Conservation (phyloP, 2,888 invertebrate species). For the Nephrotoma guestfalica region DNA sequence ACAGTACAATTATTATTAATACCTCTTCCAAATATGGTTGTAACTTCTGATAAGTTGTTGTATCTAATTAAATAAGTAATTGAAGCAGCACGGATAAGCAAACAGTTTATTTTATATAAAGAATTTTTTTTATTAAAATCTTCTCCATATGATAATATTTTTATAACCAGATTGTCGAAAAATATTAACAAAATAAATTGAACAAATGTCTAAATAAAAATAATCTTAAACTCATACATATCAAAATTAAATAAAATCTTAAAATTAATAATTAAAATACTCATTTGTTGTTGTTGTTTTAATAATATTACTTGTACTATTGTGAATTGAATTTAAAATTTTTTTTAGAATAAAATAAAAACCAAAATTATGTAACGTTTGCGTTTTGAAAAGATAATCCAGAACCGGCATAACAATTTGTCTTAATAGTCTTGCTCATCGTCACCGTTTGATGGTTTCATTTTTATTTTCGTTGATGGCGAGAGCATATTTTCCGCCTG, state of each 20-base stretch:
- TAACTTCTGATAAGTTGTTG: not conserved
- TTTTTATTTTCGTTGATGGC: constrained; percentile 9
- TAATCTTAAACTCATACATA: not conserved
- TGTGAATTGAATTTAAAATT: not conserved
- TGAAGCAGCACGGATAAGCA: not conserved
- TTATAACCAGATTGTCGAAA: not conserved
- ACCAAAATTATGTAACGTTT: not conserved
- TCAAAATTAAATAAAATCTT: not conserved
- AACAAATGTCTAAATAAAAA: not conserved
- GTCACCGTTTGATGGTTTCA: not conserved
- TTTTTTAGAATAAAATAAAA: not conserved
- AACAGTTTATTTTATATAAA: not conserved
- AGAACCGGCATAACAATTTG: not conserved
- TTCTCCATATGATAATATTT: not conserved
- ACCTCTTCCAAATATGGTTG: not conserved
- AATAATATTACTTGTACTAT: not conserved
- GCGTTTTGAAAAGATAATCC: not conserved
- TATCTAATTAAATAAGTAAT: not conserved
- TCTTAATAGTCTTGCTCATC: not conserved
- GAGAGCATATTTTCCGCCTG: constrained; percentile 20
- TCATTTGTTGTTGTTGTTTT: not conserved
- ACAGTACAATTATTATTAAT: not conserved
- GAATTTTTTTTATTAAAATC: not conserved
- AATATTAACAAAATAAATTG: not conserved
- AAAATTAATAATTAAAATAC: not conserved